Evolutionary conservation across 2,797 vertebrate species (phyloP), one percentile per base, ranked within the genome.

Genomic region (Iguana delicatissima): DNA sequence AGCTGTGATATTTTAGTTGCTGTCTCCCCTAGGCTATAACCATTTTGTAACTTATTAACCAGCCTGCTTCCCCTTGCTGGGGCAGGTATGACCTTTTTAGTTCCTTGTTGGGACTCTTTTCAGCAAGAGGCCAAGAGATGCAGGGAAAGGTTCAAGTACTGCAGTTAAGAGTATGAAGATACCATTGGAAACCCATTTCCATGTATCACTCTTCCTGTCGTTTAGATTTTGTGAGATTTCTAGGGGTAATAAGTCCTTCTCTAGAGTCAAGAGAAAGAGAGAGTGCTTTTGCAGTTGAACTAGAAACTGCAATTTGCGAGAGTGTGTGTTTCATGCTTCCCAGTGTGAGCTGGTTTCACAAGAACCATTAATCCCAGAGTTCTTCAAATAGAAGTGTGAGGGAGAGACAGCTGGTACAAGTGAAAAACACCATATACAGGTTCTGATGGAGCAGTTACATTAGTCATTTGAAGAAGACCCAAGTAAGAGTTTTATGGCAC

Each of bases 1-100:
- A 32, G 57, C 80, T 16, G 32, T 59, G 55, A 35, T 18, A 59
- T 59, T 59, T 55, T 80, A 29, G 29, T 55, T 35, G 10, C 4
- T 9, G 9, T 10, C 32, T 81, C 29, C 59, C 1, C 55, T n/a
- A 81, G 14, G 7, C 80, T n/a, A 8, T 57, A 83, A 69, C 9
- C 67, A 69, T 69, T 69, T 69, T 32, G 67, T 69, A 69, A 69
- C 29, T 12, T 69, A 20, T 69, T 29, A 69, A 4, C 26, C 67
- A 32, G 67, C 26, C 29, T 69, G 67, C 83, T 20, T 18, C 10
- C 9, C 9, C 67, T 0, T 0, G 29, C 1, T 38, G 38, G 76
- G 62, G 76, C 29, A 32, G 26, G 1, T 32, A 69, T 32, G 29
- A 69, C 29, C 67, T 69, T 69, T 67, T 13, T 69, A 12, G 67